phyloP scores from a whole-genome alignment of 2,888 invertebrate species.

The Marasmarcha lunaedactyla region DNA sequence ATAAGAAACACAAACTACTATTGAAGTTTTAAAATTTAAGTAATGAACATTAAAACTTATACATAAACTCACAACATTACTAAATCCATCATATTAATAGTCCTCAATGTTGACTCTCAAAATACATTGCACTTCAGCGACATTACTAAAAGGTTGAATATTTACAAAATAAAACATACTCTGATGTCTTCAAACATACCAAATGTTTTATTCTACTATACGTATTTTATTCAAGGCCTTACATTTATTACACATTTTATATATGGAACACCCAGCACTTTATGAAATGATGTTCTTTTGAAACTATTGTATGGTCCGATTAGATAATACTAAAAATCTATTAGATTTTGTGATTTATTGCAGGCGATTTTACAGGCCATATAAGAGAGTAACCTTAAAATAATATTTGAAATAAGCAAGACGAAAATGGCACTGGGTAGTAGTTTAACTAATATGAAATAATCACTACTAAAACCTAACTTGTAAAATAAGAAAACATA shows the following conservation, averaged over 20 bases:
- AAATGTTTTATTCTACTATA: background rate
- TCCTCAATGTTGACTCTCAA: background rate
- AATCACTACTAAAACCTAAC: constrained; percentile 7
- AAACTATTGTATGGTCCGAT: too few relatives aligned
- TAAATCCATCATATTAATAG: too few relatives aligned
- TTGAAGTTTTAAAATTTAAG: too few relatives aligned
- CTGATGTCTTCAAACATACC: background rate
- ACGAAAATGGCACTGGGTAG: constrained; percentile 35
- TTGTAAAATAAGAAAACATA: background rate
- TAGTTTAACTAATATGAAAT: constrained; percentile 21
- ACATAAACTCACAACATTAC: too few relatives aligned
- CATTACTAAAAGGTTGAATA: background rate
- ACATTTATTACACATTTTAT: too few relatives aligned
- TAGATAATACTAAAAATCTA: too few relatives aligned
- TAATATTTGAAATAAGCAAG: background rate
- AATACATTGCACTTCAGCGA: background rate
- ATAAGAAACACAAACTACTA: too few relatives aligned
- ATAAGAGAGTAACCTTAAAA: background rate
- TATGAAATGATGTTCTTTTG: too few relatives aligned
- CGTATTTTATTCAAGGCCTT: background rate
- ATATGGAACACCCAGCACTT: too few relatives aligned
- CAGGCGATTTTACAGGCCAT: too few relatives aligned
- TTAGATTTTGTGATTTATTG: too few relatives aligned
- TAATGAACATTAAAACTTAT: too few relatives aligned
- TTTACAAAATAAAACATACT: background rate